phyloP scores from a whole-genome alignment of 2,113 vertebrate species.

The Leucosticte australis region DNA sequence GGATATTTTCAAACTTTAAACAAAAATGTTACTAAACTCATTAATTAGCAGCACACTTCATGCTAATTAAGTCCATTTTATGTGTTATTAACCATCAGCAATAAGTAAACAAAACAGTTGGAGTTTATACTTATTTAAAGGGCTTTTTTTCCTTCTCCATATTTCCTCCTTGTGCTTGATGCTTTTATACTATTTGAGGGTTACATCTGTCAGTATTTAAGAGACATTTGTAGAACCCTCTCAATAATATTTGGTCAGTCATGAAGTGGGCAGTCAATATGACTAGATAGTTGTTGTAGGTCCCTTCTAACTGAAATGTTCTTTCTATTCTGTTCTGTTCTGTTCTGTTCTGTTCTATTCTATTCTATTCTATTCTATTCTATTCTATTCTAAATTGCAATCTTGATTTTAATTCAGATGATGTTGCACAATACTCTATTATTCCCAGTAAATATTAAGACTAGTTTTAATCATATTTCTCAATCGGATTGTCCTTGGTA shows the following conservation, averaged over 20 bases:
- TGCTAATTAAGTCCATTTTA: neutral
- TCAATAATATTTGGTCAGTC: neutral
- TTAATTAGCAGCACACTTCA: neutral
- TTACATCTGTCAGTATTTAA: neutral
- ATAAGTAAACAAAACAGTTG: neutral
- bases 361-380: neutral
- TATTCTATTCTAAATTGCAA: neutral
- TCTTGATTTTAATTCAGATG: neutral
- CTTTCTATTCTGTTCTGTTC: neutral
- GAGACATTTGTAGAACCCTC: neutral
- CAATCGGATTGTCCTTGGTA: neutral
- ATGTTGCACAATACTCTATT: neutral
- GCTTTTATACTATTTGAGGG: neutral
- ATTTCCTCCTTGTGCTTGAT: neutral
- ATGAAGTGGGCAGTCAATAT: neutral
- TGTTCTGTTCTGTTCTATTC: neutral
- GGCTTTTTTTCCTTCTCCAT: neutral
- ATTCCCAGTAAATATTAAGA: constrained; percentile 47
- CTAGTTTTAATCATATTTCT: neutral
- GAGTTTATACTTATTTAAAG: neutral
- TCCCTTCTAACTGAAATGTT: neutral
- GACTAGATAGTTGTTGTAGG: neutral
- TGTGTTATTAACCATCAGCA: neutral
- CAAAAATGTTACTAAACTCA: neutral
- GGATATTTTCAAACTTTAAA: neutral